phyloP scores from a whole-genome alignment of 2,888 invertebrate species.

The Erebia epiphron region DNA sequence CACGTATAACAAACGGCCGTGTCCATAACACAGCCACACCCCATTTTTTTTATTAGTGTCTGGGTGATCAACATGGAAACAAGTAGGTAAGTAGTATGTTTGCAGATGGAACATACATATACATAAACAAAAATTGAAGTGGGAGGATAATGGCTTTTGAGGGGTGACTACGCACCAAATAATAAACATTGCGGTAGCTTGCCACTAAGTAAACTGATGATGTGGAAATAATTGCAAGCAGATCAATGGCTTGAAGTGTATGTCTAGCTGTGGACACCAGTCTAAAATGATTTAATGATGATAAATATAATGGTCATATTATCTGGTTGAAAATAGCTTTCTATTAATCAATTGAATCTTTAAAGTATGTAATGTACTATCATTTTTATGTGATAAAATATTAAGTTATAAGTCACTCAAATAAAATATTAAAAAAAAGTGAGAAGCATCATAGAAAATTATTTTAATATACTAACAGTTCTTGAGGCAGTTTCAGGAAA shows the following conservation, averaged over 20 bases:
- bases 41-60: no score
- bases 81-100: neutral
- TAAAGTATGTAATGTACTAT: neutral
- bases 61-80: neutral
- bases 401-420: no score
- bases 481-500: constrained; percentile 98
- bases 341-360: neutral
- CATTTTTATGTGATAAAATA: constrained; percentile 9
- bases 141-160: constrained; percentile 9
- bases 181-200: constrained; percentile 15
- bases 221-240: constrained; percentile 20
- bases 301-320: constrained; percentile 1
- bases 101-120: neutral
- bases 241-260: constrained; percentile 13
- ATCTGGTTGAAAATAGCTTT: neutral
- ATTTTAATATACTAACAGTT: constrained; percentile 82
- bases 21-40: no score
- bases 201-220: constrained; percentile 11
- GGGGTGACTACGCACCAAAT: constrained; percentile 23
- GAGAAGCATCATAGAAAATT: constrained; percentile 1
- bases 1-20: no score
- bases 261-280: constrained; percentile 20
- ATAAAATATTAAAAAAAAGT: neutral
- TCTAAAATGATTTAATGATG: constrained; percentile 21
- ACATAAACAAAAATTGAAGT: neutral